Evolutionary conservation across 2,888 invertebrate genomes (phyloP).

Genomic region (Stomorhina lunata): DNA sequence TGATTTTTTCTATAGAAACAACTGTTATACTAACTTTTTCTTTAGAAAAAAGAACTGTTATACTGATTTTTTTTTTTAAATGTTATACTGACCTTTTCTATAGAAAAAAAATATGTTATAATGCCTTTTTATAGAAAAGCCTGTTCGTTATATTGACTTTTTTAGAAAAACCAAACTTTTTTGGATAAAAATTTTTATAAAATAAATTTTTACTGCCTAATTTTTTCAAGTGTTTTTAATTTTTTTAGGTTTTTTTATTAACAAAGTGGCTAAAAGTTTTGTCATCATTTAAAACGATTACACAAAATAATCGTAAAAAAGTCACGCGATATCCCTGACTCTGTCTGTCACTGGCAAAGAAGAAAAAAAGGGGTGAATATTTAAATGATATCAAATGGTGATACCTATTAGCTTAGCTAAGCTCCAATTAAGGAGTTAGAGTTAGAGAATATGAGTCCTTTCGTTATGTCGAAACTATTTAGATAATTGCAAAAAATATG

Average conservation of each 20-base stretch:
- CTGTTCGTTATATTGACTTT: no score
- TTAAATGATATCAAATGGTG: slow-evolving; percentile 17
- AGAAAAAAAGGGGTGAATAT: slow-evolving; percentile 50
- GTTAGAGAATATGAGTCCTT: not conserved
- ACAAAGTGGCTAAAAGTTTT: slow-evolving; percentile 64
- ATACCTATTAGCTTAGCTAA: slow-evolving; percentile 17
- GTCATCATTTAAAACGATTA: slow-evolving; percentile 66
- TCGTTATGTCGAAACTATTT: slow-evolving; percentile 43
- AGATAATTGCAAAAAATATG: slow-evolving; percentile 57
- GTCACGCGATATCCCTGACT: slow-evolving; percentile 63
- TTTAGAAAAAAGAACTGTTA: no score
- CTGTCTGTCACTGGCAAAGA: not conserved
- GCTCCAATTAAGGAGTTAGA: slow-evolving; percentile 45
- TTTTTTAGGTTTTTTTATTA: slow-evolving; percentile 11
- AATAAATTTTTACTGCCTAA: no score
- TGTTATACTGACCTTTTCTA: no score
- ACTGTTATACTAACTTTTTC: no score
- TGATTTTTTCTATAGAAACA: no score
- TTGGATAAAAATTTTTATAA: no score
- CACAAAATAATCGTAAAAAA: slow-evolving; percentile 24
- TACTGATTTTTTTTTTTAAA: no score
- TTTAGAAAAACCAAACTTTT: no score
- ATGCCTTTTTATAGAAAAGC: no score
- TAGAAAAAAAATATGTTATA: no score
- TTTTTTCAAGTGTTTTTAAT: slow-evolving; percentile 33